Base-by-base conservation (phyloP, 1,140 invertebrate genomes). In the Saccostrea glomerata region DNA sequence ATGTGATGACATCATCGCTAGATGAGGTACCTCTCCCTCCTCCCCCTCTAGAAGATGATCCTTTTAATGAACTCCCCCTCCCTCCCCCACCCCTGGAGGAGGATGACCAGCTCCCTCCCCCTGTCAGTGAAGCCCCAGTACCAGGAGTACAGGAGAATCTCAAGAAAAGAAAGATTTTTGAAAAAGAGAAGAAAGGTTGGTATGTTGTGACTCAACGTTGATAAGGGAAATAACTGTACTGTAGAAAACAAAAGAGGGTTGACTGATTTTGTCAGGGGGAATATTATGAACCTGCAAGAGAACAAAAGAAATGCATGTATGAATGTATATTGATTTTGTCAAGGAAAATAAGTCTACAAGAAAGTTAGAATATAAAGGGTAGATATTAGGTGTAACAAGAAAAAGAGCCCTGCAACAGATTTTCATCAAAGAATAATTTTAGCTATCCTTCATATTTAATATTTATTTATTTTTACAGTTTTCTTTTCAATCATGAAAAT, bases 21-120 rank as follows among this genome's bases (percentile, higher is more conserved):
- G 88, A 89, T 87, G 88, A 89, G 7, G 85, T 84, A n/a, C 86
- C 83, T 17, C 86, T 86, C 30, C 88, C 88, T 40, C 88, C 88
- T 85, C 88, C 88, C 56, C 85, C 82, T 11, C 4, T 30, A 11
- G 70, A 77, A 36, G 70, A 77, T 0, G 85, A 86, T 20, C 54
- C 70, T 17, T 13, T 30, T 30, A 85, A 84, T 58, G 86, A 87
- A 40, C 77, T 87, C 66, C 58, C 85, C 13, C 82, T 86, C 23
- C 77, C 85, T 84, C 85, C 86, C 63, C 63, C 86, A 73, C 84
- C 56, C 60, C 73, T 25, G 30, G 73, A 77, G 30, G 70, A 77
- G 9, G 23, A 30, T 36, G n/a, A 47, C n/a, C 55, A 36, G 63
- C 25, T 58, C 54, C 73, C 36, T 47, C 82, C 25, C 58, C 54